phyloP scores from a whole-genome alignment of 2,113 vertebrate species.

The Channa maculata region DNA sequence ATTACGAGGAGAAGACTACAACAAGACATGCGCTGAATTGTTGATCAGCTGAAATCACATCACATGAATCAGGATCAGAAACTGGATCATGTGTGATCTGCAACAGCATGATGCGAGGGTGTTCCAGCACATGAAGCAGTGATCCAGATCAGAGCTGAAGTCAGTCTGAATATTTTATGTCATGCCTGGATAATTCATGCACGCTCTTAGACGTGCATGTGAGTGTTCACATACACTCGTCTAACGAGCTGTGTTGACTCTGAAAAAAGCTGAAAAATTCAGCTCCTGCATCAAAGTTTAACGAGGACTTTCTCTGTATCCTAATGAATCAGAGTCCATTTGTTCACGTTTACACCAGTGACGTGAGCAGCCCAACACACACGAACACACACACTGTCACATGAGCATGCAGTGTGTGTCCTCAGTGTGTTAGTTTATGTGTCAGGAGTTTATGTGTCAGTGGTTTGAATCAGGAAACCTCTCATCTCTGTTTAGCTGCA shows the following conservation, averaged over 20 bases:
- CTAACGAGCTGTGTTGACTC: conserved; percentile 73
- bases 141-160: conserved; percentile 65
- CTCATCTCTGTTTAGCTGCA: conserved; percentile 69
- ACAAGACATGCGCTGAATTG: no score
- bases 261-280: conserved; percentile 91
- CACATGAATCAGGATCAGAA: no score
- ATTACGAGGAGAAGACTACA: no score
- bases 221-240: conserved; percentile 3
- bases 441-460: conserved; percentile 46
- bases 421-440: conserved; percentile 15
- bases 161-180: conserved; percentile 68
- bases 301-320: conserved; percentile 89
- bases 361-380: conserved; percentile 84
- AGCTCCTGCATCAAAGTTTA: conserved; percentile 95
- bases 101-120: neutral
- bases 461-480: conserved; percentile 66
- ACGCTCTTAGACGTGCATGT: neutral
- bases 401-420: neutral
- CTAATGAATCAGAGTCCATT: conserved; percentile 96
- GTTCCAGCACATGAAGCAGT: conserved; percentile 36
- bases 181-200: conserved; percentile 55
- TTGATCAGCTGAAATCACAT: no score
- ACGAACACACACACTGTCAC: conserved; percentile 70
- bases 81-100: no score
- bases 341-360: conserved; percentile 84